These are phyloP conservation scores for Heloderma charlesbogerti DNA, from an alignment of 2,113 vertebrate species.

Conservation along the genomic window DNA sequence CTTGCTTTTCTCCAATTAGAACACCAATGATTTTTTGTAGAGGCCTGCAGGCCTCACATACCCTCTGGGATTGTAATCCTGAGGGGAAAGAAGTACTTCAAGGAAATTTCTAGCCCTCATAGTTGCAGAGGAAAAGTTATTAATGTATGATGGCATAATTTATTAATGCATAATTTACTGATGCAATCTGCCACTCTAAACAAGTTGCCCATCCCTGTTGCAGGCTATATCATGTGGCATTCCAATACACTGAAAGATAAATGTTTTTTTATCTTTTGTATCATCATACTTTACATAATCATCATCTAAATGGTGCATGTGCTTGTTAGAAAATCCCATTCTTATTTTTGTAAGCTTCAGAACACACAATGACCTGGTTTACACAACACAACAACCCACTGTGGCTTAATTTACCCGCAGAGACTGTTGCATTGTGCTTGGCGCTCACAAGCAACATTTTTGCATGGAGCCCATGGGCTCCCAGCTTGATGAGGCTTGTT, in stretches of 20 bases:
- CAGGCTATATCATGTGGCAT: background rate
- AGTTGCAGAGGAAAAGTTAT: background rate
- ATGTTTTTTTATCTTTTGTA: background rate
- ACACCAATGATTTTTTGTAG: background rate
- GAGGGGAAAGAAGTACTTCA: background rate
- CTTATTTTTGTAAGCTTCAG: background rate
- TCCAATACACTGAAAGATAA: background rate
- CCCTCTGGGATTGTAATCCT: background rate
- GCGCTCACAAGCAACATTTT: too few relatives aligned
- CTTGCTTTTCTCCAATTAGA: background rate
- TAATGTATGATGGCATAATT: background rate
- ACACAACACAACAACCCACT: too few relatives aligned
- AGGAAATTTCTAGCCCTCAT: background rate
- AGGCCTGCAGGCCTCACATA: background rate
- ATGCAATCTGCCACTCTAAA: conserved; percentile 4
- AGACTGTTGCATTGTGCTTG: too few relatives aligned
- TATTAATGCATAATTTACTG: background rate
- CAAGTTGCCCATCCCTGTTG: background rate
- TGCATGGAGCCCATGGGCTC: too few relatives aligned
- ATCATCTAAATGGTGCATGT: background rate
- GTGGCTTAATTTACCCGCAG: too few relatives aligned
- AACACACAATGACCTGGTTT: background rate
- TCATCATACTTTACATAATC: background rate
- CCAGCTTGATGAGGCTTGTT: too few relatives aligned
- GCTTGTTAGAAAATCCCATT: background rate